Base-by-base conservation (phyloP, 2,888 invertebrate genomes). In the Acanthosepion esculentum region DNA sequence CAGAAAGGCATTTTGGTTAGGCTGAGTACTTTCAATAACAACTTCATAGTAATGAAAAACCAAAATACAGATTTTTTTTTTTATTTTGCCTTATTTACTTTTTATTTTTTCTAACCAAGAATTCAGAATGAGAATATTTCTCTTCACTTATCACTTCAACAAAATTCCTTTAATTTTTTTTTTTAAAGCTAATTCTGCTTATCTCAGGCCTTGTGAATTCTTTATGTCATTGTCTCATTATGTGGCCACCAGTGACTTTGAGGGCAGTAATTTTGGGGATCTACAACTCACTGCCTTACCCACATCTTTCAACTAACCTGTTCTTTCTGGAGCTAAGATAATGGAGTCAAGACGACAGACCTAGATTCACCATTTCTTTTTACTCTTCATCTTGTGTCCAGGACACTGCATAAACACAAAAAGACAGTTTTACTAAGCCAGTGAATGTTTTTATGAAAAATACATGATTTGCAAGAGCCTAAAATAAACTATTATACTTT, bases 301-400 rank as follows among this genome's bases (percentile, higher is more conserved):
- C 78, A 78, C n/a, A 78, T 78, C 78, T 10, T n/a, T 18, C 78
- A 78, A 78, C 29, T n/a, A 78, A 78, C n/a, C 78, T 78, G 12
- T n/a, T 78, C 78, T n/a, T 29, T 78, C 78, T 78, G n/a, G n/a
- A n/a, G 78, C n/a, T n/a, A n/a, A 78, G n/a, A 78, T 78, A 78
- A 78, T 78, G 78, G 64, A 78, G 78, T 12, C 78, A n/a, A n/a
- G 78, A 78, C n/a, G 78, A 8, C 78, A 78, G n/a, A n/a, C n/a
- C 78, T 10, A 78, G 78, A 78, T 78, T n/a, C 78, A 15, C 78
- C 78, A 78, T 78, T n/a, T 78, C 78, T 78, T 29, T 78, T 78
- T 78, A 78, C 78, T 78, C 29, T 29, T 78, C 78, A 78, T n/a
- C 78, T 78, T 78, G n/a, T n/a, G 29, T 78, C 78, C 78, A 78